A percentile compares a stretch with the other conserved stretches of the same genome.
phyloP scores from a whole-genome alignment of 2,888 invertebrate species.

The Capitulum mitella region DNA sequence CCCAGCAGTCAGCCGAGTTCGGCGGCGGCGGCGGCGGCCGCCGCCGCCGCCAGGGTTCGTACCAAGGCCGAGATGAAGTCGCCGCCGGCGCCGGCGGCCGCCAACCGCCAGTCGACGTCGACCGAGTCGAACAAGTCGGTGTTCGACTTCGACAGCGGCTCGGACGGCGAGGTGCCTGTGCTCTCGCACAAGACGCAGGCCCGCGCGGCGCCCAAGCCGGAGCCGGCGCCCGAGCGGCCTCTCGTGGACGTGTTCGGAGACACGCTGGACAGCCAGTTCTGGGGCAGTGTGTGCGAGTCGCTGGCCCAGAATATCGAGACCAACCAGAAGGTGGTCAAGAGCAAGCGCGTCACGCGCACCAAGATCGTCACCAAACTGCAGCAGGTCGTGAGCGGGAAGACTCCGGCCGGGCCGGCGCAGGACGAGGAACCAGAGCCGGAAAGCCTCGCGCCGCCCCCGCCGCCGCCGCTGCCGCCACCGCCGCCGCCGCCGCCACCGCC shows the following conservation, averaged over 20 bases:
- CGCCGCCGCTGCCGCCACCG: neutral
- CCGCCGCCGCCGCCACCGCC: neutral
- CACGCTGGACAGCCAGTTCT: neutral
- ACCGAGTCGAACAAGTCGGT: conserved; percentile 10
- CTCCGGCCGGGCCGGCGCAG: neutral
- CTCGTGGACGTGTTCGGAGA: conserved; percentile 17
- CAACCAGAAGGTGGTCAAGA: conserved; percentile 13
- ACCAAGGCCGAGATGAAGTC: conserved; percentile 20
- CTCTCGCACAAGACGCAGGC: neutral
- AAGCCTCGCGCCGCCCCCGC: neutral
- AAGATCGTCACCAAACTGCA: neutral
- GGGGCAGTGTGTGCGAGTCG: conserved; percentile 1
- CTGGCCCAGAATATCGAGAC: neutral
- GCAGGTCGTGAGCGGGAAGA: neutral
- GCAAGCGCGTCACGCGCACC: conserved; percentile 3
- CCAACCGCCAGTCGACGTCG: neutral
- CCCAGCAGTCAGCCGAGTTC: neutral
- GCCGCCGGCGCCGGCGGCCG: neutral
- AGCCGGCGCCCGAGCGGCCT: neutral
- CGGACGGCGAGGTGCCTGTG: conserved; percentile 14
- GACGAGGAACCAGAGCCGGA: neutral
- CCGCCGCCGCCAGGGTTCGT: neutral
- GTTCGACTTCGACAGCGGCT: conserved; percentile 9
- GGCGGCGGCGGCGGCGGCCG: neutral
- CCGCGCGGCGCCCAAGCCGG: neutral